Percentiles rank a stretch among this genome's conserved stretches.
phyloP scores from a whole-genome alignment of 2,888 invertebrate species.

The Theristus sp. region DNA sequence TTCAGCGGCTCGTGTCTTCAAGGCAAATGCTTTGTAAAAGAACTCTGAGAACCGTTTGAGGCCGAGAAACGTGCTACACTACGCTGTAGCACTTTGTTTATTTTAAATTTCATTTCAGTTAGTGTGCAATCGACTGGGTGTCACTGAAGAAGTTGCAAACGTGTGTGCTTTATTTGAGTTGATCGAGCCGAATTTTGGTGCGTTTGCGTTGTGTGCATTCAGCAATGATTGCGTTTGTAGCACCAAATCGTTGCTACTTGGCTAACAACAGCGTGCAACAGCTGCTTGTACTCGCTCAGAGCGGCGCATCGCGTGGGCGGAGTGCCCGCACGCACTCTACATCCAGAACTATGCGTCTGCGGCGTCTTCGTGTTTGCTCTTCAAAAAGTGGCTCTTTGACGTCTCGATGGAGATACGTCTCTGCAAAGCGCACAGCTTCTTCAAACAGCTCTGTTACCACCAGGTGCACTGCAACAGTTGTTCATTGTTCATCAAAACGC shows the following conservation, averaged over 20 bases:
- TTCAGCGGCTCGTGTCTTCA: constrained; percentile 47
- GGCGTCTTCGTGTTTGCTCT: constrained; percentile 71
- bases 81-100: too few relatives aligned
- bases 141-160: constrained; percentile 59
- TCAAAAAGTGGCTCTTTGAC: constrained; percentile 39
- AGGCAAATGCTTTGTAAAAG: background rate
- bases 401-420: constrained; percentile 17
- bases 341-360: constrained; percentile 98
- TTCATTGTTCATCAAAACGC: background rate
- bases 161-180: constrained; percentile 92
- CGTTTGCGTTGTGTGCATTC: constrained; percentile 28
- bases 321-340: constrained; percentile 90
- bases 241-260: too few relatives aligned
- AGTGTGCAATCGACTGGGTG: background rate
- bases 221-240: too few relatives aligned
- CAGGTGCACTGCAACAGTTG: constrained; percentile 22
- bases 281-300: constrained; percentile 41
- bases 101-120: background rate
- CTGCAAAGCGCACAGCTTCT: constrained; percentile 52
- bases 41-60: too few relatives aligned
- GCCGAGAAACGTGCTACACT: too few relatives aligned
- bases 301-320: constrained; percentile 72
- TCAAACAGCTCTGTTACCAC: constrained; percentile 40
- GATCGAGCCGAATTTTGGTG: constrained; percentile 87
- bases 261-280: too few relatives aligned